Conservation (phyloP, 2,888 invertebrate species). For the Beris morrisii region DNA sequence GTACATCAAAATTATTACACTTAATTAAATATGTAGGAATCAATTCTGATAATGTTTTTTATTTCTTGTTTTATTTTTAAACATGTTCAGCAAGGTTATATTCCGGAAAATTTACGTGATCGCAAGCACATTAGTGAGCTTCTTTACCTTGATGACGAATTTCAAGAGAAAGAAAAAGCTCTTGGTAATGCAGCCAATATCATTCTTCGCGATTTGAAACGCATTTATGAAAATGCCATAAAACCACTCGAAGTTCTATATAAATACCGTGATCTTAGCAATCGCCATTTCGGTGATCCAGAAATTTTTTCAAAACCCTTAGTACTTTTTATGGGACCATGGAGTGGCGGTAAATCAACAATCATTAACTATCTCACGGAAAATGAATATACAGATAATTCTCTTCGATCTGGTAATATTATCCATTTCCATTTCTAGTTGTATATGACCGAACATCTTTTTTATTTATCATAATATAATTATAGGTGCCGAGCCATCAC, state of each 20-base stretch:
- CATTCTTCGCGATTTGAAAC: slow-evolving; percentile 81
- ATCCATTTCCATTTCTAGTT: no score
- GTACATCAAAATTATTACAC: not conserved
- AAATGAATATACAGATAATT: slow-evolving; percentile 79
- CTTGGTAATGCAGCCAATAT: slow-evolving; percentile 74
- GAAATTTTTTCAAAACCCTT: slow-evolving; percentile 94
- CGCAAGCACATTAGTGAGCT: slow-evolving; percentile 80
- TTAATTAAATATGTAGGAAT: not conserved
- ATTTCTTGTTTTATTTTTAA: slow-evolving; percentile 1
- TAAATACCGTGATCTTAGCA: slow-evolving; percentile 89
- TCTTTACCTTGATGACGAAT: slow-evolving; percentile 76
- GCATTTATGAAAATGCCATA: slow-evolving; percentile 81
- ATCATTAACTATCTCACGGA: slow-evolving; percentile 90
- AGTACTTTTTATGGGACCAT: slow-evolving; percentile 92
- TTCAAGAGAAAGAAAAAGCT: slow-evolving; percentile 69
- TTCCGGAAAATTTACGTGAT: slow-evolving; percentile 75
- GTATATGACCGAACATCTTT: not conserved
- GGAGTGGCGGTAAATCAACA: slow-evolving; percentile 95
- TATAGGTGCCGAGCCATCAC: slow-evolving; percentile 89
- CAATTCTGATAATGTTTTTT: no score
- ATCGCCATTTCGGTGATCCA: slow-evolving; percentile 88
- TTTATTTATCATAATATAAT: not conserved
- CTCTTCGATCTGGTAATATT: slow-evolving; percentile 78
- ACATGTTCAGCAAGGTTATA: slow-evolving; percentile 66
- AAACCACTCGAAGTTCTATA: slow-evolving; percentile 89